A percentile compares a stretch with the other conserved stretches of the same genome.
Evolutionary conservation across 2,113 vertebrate species (phyloP).

Genomic region (Callionymus lyra): DNA sequence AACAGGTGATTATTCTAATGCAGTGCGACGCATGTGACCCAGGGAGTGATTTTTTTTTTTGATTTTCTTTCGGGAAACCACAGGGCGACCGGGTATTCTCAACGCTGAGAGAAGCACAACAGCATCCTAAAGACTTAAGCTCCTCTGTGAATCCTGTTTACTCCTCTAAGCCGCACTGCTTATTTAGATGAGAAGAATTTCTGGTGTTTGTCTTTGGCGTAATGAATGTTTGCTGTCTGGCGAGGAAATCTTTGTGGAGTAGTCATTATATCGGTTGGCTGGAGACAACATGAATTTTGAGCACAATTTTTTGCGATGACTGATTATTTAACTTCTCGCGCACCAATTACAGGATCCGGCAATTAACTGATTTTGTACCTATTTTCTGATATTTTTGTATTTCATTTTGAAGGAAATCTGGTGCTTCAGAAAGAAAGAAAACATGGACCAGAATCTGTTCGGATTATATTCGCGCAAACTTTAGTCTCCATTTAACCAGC

Average conservation of each 20-base stretch:
- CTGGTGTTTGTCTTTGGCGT: slow-evolving; percentile 35
- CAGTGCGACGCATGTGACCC: slow-evolving; percentile 23
- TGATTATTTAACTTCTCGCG: too few relatives aligned
- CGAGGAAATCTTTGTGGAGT: slow-evolving; percentile 18
- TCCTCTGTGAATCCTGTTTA: slow-evolving; percentile 44
- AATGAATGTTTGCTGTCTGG: slow-evolving; percentile 50
- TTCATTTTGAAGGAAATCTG: too few relatives aligned
- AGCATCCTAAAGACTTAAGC: slow-evolving; percentile 40
- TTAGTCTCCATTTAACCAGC: too few relatives aligned
- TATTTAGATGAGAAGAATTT: slow-evolving; percentile 38
- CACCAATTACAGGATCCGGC: too few relatives aligned
- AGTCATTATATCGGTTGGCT: slow-evolving; percentile 23
- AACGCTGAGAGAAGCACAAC: slow-evolving; percentile 26
- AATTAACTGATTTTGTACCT: too few relatives aligned
- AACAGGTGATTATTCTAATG: slow-evolving; percentile 61
- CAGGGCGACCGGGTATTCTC: slow-evolving; percentile 24
- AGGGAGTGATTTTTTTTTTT: slow-evolving; percentile 23
- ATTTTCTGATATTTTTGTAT: too few relatives aligned
- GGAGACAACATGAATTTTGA: slow-evolving; percentile 4
- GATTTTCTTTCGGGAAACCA: too few relatives aligned
- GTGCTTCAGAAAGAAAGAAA: too few relatives aligned
- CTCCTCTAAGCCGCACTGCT: slow-evolving; percentile 40
- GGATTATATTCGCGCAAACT: too few relatives aligned
- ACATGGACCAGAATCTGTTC: too few relatives aligned
- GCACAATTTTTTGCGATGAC: too few relatives aligned